Evolutionary conservation across 2,888 invertebrate genomes (phyloP), one percentile per base, ranked within the genome.

Genomic region (Crocallis elinguaria): DNA sequence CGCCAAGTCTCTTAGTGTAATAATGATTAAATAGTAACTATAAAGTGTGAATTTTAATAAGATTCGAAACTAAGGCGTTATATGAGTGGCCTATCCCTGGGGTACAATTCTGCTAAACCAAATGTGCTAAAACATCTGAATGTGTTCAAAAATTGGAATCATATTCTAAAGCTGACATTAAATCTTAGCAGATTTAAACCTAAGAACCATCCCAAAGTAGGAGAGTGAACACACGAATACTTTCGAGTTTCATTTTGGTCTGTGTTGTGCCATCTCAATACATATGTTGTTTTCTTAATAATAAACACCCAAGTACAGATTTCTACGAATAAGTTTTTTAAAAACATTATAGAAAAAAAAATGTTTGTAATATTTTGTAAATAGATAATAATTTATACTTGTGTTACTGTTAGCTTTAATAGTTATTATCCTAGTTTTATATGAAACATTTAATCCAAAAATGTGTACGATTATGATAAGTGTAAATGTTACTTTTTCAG

Each of bases 391-490:
- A 89, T 86, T 90, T 89, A 88, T 89, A 77, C 73, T 73, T 66
- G 80, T 83, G 76, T 85, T 85, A 84, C 75, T 75, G 30, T 87
- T 87, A 91, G 89, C 90, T 91, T 91, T 91, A 91, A 90, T 90
- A 89, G 88, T 75, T 86, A 82, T 80, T 86, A 85, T 69, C 69
- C 65, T 85, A 84, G 82, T 46, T 35, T 30, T 48, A 76, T 71
- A 71, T 62, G 59, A 66, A 77, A 67, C 67, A 61, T 72, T 70
- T 73, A 71, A 76, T 74, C 87, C 87, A 90, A 89, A 89, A 86
- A 88, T 82, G 77, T 84, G 73, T 85, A 83, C 77, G 79, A 74
- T 77, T 77, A 73, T 46, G 13, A 66, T 62, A 62, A 64, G 51
- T 66, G 62, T 69, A 67, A 66, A 64, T 60, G 70, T 64, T 61